phyloP scores from a whole-genome alignment of 2,888 invertebrate species.

The Rambutsinella grinnellia region DNA sequence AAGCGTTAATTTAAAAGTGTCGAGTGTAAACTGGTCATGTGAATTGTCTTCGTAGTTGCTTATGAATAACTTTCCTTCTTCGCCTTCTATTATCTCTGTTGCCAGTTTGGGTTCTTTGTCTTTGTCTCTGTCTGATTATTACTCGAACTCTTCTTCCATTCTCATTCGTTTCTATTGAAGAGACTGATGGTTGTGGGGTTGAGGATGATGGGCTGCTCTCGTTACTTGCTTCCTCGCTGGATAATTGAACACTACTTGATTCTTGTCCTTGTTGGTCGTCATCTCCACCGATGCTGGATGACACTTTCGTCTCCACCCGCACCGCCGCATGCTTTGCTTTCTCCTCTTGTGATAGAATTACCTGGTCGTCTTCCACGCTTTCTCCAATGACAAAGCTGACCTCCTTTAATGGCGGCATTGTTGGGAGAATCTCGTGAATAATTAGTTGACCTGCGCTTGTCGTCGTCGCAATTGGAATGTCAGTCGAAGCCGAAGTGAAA shows the following conservation, averaged over 20 bases:
- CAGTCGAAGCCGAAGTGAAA: slow-evolving; percentile 6
- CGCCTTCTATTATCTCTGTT: slow-evolving; percentile 12
- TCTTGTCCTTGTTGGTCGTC: neutral
- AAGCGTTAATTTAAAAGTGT: neutral
- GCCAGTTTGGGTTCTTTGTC: slow-evolving; percentile 5
- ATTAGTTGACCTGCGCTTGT: slow-evolving; percentile 28
- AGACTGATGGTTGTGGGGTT: neutral
- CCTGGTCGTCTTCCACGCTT: slow-evolving; percentile 43
- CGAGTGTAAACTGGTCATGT: neutral
- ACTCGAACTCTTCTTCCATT: slow-evolving; percentile 26
- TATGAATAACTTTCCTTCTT: slow-evolving; percentile 22
- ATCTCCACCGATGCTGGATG: slow-evolving; percentile 12
- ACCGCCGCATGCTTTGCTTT: slow-evolving; percentile 3
- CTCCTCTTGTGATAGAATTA: neutral
- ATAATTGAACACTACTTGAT: neutral
- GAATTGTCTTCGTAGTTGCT: slow-evolving; percentile 4
- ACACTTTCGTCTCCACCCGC: slow-evolving; percentile 24
- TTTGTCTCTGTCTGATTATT: slow-evolving; percentile 13
- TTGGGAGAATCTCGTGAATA: slow-evolving; percentile 44
- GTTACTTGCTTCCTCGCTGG: slow-evolving; percentile 3
- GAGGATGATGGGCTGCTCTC: neutral
- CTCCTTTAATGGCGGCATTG: slow-evolving; percentile 34
- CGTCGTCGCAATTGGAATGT: slow-evolving; percentile 4
- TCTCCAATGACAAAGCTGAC: slow-evolving; percentile 36
- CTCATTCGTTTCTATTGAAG: too few relatives aligned